Base-by-base conservation (phyloP, 2,797 vertebrate genomes). In the Poliocrania exsul region DNA sequence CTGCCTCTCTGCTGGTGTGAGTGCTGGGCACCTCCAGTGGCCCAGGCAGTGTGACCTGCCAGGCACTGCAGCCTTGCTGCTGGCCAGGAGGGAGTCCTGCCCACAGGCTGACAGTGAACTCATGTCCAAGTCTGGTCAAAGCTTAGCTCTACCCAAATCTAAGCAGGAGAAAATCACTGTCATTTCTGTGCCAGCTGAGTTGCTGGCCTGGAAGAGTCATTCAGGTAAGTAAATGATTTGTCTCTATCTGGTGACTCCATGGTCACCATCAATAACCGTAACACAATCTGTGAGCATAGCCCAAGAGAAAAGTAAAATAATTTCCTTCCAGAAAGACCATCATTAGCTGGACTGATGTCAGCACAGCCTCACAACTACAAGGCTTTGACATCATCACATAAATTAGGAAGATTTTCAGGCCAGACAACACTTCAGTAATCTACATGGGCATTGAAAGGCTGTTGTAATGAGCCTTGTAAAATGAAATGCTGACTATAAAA, bases 341-440 rank as follows among this genome's bases (percentile, higher is more conserved):
- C 31, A 13, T 69, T 88, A 90, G 42, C 64, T 83, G 73, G 90
- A 44, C 53, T 90, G 67, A 66, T 86, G 67, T 90, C 89, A 96
- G 65, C 61, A 69, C 47, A 75, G 56, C 74, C 62, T 87, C 51
- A 33, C 50, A 64, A 8, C 33, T 79, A 81, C 62, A 84, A 66
- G 54, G 29, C 58, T 90, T 78, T 90, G 78, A 69, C 64, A 75
- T 42, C 16, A 47, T n/a, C 73, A 73, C 44, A 56, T 90, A 80
- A 90, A 92, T 91, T 16, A 71, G 42, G 66, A 81, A 31, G 64
- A 69, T 50, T 80, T 96, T 70, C 71, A 71, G 58, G 61, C 67
- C 65, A 86, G 70, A 64, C 11, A 62, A 60, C 19, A 8, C 65
- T 81, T 79, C 3, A 83, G 50, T 23, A 62, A 69, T 56, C 57